These are phyloP conservation scores for Salticus scenicus DNA, from an alignment of 2,888 invertebrate genomes.

Conservation along the genomic window DNA sequence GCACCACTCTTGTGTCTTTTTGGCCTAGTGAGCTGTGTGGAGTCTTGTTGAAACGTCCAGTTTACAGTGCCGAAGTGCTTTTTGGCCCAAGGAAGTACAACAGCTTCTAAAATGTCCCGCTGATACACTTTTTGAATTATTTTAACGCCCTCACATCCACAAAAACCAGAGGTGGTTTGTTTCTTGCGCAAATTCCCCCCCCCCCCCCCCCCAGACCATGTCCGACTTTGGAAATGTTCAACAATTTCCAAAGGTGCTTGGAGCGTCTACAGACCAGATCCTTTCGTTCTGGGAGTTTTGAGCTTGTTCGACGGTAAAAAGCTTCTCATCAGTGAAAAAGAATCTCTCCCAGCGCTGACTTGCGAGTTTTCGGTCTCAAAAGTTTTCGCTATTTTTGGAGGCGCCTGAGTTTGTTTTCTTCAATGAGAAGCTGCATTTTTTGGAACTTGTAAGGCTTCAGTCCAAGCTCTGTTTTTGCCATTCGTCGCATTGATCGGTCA, in stretches of 20 bases:
- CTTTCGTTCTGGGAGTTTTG: slow-evolving; percentile 8
- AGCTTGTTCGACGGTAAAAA: slow-evolving; percentile 22
- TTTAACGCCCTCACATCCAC: slow-evolving; percentile 7
- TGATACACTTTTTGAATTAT: not conserved
- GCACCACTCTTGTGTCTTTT: slow-evolving; percentile 10
- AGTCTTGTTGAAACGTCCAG: slow-evolving; percentile 15
- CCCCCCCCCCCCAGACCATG: not conserved
- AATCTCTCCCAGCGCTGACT: slow-evolving; percentile 5
- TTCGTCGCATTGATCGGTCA: too few species aligned
- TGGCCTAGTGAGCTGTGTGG: not conserved
- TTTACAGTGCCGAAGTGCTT: not conserved
- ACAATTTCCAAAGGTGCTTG: not conserved
- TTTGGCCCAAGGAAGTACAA: not conserved
- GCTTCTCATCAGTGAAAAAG: slow-evolving; percentile 15
- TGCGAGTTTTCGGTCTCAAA: not conserved
- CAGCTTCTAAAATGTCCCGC: not conserved
- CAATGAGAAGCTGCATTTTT: too few species aligned
- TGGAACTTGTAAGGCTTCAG: too few species aligned
- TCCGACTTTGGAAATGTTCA: not conserved
- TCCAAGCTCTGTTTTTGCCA: too few species aligned
- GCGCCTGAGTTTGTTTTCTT: not conserved
- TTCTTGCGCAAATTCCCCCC: not conserved
- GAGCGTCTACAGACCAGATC: slow-evolving; percentile 12
- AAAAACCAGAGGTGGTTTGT: slow-evolving; percentile 10
- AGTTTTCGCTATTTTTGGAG: slow-evolving; percentile 7